Percentiles rank a stretch among this genome's conserved stretches.
Conservation (phyloP, 2,888 invertebrate genomes). For the Drosophila nr. perissopoda region DNA sequence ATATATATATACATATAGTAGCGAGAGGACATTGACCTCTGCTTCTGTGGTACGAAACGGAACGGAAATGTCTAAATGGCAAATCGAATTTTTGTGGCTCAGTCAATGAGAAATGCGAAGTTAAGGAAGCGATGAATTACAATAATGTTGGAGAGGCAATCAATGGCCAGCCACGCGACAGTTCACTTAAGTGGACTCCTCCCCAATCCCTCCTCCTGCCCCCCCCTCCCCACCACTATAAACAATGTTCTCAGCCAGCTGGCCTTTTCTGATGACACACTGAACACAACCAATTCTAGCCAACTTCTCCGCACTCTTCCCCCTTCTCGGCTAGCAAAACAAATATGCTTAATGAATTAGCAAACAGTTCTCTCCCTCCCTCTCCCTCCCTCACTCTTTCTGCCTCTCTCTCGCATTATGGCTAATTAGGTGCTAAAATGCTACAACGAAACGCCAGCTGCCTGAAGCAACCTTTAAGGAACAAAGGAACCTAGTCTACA, state of each 20-base stretch:
- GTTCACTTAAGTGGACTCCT: conserved; percentile 22
- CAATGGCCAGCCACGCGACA: conserved; percentile 33
- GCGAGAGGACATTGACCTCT: conserved; percentile 6
- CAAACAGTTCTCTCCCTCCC: conserved; percentile 30
- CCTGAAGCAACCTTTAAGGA: not conserved
- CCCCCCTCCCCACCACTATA: not conserved
- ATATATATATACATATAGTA: not conserved
- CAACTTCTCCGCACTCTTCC: not conserved
- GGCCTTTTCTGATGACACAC: conserved; percentile 35
- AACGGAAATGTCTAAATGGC: conserved; percentile 46
- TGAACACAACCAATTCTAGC: not conserved
- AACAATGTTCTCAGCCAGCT: not conserved
- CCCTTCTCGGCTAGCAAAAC: conserved; percentile 14
- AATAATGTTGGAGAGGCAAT: conserved; percentile 35
- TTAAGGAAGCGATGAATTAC: conserved; percentile 21
- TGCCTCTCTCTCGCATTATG: not conserved
- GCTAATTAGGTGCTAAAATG: conserved; percentile 67
- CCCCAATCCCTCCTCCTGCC: not conserved
- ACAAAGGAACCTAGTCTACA: not conserved
- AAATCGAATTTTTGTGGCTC: conserved; percentile 30
- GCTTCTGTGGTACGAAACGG: conserved; percentile 8
- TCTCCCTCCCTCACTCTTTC: not conserved
- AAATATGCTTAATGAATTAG: conserved; percentile 59
- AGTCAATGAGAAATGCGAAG: not conserved
- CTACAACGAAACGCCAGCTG: not conserved